Evolutionary conservation across 2,113 vertebrate genomes (phyloP).

Genomic region (Australoheros scitulus): DNA sequence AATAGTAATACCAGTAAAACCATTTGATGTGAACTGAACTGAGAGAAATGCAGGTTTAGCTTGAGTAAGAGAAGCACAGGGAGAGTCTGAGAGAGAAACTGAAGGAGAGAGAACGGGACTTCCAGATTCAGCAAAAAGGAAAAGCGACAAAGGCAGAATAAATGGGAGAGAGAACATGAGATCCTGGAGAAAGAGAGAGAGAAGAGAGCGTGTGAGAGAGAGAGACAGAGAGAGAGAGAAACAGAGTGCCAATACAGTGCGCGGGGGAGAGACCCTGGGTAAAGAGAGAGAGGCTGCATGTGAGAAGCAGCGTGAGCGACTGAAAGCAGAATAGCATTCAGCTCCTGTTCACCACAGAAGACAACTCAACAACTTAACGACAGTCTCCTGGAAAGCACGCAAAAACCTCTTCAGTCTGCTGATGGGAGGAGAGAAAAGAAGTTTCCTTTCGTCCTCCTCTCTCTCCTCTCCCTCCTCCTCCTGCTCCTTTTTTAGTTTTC

Average conservation of each 20-base stretch:
- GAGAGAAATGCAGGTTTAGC: not conserved
- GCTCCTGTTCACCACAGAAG: constrained; percentile 22
- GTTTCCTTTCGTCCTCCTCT: not conserved
- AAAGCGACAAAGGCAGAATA: not conserved
- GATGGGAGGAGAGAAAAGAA: not conserved
- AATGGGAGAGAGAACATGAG: not conserved
- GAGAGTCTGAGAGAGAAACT: not conserved
- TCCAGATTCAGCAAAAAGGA: not conserved
- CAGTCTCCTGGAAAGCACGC: constrained; percentile 5
- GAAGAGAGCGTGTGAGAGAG: not conserved
- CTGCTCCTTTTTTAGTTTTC: not conserved
- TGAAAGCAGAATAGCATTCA: constrained; percentile 19
- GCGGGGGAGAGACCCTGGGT: constrained; percentile 12
- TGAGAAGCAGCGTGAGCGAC: constrained; percentile 23
- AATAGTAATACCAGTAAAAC: not conserved
- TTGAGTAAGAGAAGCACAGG: not conserved
- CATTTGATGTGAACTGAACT: not conserved
- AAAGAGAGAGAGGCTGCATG: constrained; percentile 18
- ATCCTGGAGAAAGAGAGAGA: not conserved
- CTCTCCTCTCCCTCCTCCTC: not conserved
- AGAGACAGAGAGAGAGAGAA: not conserved
- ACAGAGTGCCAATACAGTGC: constrained; percentile 9
- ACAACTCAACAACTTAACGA: constrained; percentile 30
- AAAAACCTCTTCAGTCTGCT: not conserved
- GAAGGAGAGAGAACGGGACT: not conserved